Percentiles rank a stretch among this genome's conserved stretches.
Conservation (phyloP, 2,888 invertebrate species). For the Marronus borbonicus region DNA sequence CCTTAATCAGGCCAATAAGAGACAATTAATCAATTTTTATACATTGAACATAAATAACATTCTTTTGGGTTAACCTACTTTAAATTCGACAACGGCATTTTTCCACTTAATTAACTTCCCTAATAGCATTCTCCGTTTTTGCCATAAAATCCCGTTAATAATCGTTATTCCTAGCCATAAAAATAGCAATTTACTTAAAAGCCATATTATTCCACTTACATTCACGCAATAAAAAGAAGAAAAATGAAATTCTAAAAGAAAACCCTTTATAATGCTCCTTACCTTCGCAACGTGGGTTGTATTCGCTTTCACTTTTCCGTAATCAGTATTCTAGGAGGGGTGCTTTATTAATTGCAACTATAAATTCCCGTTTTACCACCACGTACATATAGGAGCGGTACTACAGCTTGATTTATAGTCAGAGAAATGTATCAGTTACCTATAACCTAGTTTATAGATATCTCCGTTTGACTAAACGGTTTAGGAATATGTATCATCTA, state of each 20-base stretch:
- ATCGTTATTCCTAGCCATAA: background rate
- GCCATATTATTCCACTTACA: background rate
- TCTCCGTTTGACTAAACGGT: background rate
- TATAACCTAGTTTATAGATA: slow-evolving; percentile 26
- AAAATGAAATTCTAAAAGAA: slow-evolving; percentile 25
- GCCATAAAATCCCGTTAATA: background rate
- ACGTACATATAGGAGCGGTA: background rate
- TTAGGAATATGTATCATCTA: slow-evolving; percentile 2
- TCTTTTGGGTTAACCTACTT: too few relatives aligned
- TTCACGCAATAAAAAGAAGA: background rate
- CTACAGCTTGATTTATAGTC: slow-evolving; percentile 20
- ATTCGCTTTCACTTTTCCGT: slow-evolving; percentile 6
- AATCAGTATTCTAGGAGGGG: slow-evolving; percentile 12
- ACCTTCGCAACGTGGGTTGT: background rate
- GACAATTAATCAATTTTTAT: too few relatives aligned
- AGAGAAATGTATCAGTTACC: slow-evolving; percentile 20
- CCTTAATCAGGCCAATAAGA: too few relatives aligned
- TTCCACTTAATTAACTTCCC: too few relatives aligned
- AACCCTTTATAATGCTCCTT: background rate
- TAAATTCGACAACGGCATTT: too few relatives aligned
- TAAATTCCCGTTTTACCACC: slow-evolving; percentile 26
- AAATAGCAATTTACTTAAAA: slow-evolving; percentile 4
- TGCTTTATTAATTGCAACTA: slow-evolving; percentile 40
- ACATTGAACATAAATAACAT: too few relatives aligned
- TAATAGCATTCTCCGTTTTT: too few relatives aligned